phyloP scores from a whole-genome alignment of 2,113 vertebrate species.

The Oreochromis niloticus region DNA sequence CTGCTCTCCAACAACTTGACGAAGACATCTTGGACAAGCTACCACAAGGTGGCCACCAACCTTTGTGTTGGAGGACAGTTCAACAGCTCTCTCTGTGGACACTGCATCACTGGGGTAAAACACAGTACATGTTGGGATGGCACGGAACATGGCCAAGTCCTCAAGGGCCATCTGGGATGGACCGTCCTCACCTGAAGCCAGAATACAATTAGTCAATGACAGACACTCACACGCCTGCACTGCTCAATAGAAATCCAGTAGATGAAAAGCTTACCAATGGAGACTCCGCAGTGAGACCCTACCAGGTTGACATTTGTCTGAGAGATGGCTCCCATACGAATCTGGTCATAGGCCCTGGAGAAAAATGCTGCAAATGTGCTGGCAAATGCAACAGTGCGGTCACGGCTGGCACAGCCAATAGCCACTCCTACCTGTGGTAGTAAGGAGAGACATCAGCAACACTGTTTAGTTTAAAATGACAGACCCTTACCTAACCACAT shows the following conservation, averaged over 20 bases:
- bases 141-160: constrained; percentile 86
- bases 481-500: background rate
- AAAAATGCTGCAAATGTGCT: constrained; percentile 82
- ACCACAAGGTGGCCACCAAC: constrained; percentile 31
- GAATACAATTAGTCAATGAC: background rate
- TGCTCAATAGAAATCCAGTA: background rate
- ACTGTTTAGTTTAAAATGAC: background rate
- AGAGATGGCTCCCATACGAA: constrained; percentile 85
- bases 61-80: constrained; percentile 78
- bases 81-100: constrained; percentile 79
- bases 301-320: constrained; percentile 81
- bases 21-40: background rate
- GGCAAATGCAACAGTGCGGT: constrained; percentile 76
- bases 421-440: constrained; percentile 78
- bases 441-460: background rate
- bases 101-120: constrained; percentile 85
- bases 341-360: constrained; percentile 82
- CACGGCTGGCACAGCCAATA: constrained; percentile 78
- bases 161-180: constrained; percentile 87
- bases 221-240: background rate
- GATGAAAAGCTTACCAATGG: constrained; percentile 71
- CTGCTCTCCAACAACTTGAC: no score
- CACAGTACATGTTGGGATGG: constrained; percentile 80
- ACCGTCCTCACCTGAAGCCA: constrained; percentile 78
- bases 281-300: constrained; percentile 82